A percentile compares a stretch with the other conserved stretches of the same genome.
Evolutionary conservation across 1,140 invertebrate genomes (phyloP).

Genomic region (Drosophila novamexicana): DNA sequence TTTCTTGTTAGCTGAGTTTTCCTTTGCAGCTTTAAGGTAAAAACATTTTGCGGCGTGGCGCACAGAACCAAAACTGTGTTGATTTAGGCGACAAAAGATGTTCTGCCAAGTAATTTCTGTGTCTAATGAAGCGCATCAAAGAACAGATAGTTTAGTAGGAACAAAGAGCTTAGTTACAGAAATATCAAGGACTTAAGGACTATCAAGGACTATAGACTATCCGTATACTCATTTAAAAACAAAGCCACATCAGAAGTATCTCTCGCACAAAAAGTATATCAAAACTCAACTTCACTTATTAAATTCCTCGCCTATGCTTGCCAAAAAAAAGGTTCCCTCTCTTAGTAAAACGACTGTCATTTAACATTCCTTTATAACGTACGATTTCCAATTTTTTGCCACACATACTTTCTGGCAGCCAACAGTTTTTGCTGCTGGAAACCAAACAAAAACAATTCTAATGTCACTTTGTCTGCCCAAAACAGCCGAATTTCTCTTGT

Average conservation of each 20-base stretch:
- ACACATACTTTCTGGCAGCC: neutral
- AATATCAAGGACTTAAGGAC: neutral
- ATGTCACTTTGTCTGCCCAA: slow-evolving; percentile 10
- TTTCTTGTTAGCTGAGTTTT: slow-evolving; percentile 20
- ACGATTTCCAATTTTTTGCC: slow-evolving; percentile 7
- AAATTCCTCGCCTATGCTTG: neutral
- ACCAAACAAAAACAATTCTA: neutral
- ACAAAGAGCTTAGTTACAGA: too few relatives aligned
- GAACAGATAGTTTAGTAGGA: neutral
- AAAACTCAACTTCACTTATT: neutral
- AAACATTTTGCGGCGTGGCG: neutral
- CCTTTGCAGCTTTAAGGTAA: slow-evolving; percentile 5
- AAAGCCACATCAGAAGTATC: too few relatives aligned
- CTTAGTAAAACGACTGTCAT: slow-evolving; percentile 5
- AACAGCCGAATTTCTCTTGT: slow-evolving; percentile 16
- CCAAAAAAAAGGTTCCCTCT: neutral
- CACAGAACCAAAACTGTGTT: neutral
- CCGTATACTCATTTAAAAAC: too few relatives aligned
- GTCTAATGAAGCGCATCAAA: slow-evolving; percentile 10
- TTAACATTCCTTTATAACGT: slow-evolving; percentile 6
- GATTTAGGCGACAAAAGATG: neutral
- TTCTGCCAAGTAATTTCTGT: slow-evolving; percentile 11
- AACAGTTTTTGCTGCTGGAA: slow-evolving; percentile 3
- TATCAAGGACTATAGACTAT: neutral
- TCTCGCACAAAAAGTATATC: neutral